Evolutionary conservation across 2,113 vertebrate genomes (phyloP).

Genomic region (Myanophis thanlyinensis): DNA sequence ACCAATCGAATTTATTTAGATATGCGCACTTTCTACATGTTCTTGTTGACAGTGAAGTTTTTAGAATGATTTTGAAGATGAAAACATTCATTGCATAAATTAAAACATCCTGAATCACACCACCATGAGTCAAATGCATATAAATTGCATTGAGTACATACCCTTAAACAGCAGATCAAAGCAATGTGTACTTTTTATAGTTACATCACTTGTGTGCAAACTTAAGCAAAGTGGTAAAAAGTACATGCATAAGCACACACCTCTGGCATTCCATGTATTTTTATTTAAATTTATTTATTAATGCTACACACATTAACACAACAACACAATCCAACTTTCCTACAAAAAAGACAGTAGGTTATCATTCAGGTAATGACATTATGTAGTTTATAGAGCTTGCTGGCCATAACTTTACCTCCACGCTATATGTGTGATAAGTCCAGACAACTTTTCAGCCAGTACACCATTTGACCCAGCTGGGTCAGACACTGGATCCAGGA

Average conservation of each 20-base stretch:
- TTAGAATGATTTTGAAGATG: background rate
- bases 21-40: background rate
- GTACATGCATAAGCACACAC: background rate
- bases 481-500: background rate
- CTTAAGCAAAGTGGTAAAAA: background rate
- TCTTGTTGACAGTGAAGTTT: background rate
- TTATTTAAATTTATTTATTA: background rate
- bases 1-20: background rate
- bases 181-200: background rate
- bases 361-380: background rate
- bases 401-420: background rate
- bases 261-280: background rate
- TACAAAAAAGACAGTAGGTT: background rate
- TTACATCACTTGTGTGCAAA: background rate
- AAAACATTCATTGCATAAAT: background rate
- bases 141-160: background rate
- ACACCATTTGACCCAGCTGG: background rate
- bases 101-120: background rate
- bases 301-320: background rate
- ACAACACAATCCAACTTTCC: background rate
- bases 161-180: background rate
- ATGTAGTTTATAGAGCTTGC: background rate
- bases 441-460: background rate
- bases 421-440: background rate
- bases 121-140: background rate